A percentile compares a stretch with the other conserved stretches of the same genome.
phyloP scores from a whole-genome alignment of 1,140 invertebrate species.

The Mercenaria mercenaria region DNA sequence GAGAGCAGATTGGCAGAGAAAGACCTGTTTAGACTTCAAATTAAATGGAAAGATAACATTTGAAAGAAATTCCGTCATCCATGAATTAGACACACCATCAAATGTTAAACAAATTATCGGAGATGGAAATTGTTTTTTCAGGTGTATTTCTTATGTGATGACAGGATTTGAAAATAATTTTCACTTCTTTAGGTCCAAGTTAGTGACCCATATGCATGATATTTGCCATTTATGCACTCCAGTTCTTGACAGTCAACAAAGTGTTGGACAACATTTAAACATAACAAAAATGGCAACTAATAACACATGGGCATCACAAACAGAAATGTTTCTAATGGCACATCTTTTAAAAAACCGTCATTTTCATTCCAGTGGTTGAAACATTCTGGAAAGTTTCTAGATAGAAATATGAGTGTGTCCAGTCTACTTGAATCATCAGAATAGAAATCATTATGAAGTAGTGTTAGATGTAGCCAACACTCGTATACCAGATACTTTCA shows the following conservation, averaged over 20 bases:
- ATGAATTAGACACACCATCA: background rate
- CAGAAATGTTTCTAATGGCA: background rate
- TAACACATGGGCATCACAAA: background rate
- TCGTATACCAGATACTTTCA: background rate
- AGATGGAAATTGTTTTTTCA: background rate
- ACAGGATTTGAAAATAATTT: background rate
- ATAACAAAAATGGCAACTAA: background rate
- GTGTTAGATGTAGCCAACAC: background rate
- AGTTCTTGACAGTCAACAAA: background rate
- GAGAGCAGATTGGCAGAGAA: background rate
- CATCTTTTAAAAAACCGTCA: background rate
- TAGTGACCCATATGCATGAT: background rate
- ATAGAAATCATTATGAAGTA: slow-evolving; percentile 24
- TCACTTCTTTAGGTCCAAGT: background rate
- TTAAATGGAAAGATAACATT: background rate
- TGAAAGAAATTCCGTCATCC: background rate
- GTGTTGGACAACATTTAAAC: background rate
- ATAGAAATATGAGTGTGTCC: background rate
- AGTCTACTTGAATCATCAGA: background rate
- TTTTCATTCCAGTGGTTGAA: background rate
- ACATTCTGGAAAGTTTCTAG: background rate
- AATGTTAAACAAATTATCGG: background rate
- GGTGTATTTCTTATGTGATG: background rate
- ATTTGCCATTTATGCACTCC: background rate
- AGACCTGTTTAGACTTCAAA: background rate